Evolutionary conservation across 2,113 vertebrate genomes (phyloP), one percentile per base, ranked within the genome.

Genomic region (Bubo scandiacus): DNA sequence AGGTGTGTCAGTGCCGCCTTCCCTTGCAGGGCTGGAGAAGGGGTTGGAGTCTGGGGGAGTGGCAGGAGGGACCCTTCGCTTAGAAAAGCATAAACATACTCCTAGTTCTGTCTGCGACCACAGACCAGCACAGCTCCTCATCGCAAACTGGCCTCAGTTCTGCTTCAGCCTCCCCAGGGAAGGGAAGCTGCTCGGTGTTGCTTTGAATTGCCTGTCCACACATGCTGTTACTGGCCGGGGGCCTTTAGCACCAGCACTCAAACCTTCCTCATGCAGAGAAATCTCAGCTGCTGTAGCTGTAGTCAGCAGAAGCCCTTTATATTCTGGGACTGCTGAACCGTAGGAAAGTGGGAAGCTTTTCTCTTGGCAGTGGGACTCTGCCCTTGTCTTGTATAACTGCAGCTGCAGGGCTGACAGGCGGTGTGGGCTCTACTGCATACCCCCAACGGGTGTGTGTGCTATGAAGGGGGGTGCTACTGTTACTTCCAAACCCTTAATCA

Each of bases 1-100:
- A 99, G 99, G 99, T 99, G 85, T 16, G 92, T 83, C 4, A 17
- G 12, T 71, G 36, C 38, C 19, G 4, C 40, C 51, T 57, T 19
- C 49, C 71, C 32, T 42, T 0, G 0, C 17, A 10, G 77, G 59
- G 65, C 49, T 36, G 78, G 40, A 51, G 25, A n/a, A n/a, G 63
- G 26, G 15, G 34, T 19, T 32, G 6, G 2, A 1, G 9, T 27
- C 1, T 47, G 23, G 36, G 66, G 52, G 11, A 29, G 63, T 5
- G n/a, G 12, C 59, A 42, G 57, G 47, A 74, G n/a, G 67, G 40
- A 14, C 49, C 29, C 12, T 27, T 34, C 23, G 15, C 45, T 54
- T 29, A 23, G 19, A 16, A 26, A 63, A 42, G 19, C 15, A 12
- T 21, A 11, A 36, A 13, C 25, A 1, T 52, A 2, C 14, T 40